Evolutionary conservation across 2,113 vertebrate species (phyloP), one percentile per base, ranked within the genome.

Genomic region (Etheostoma cragini): DNA sequence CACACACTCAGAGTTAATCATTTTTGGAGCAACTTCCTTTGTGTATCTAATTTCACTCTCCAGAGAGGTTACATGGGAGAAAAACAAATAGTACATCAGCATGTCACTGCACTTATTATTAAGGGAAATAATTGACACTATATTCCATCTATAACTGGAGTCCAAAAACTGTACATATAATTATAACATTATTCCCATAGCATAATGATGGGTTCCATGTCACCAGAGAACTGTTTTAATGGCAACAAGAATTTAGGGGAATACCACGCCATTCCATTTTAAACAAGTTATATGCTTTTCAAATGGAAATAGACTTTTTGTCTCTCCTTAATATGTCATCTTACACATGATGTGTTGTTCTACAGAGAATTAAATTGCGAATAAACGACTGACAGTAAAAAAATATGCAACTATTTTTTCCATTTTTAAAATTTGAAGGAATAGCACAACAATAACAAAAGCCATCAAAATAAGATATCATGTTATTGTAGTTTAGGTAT

Each of bases 21-120:
- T 56, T 63, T 71, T 71, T 57, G 14, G 38, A 46, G 33, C 17
- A 57, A 60, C 38, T 76, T 82, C 71, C 58, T 80, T 73, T 82
- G 19, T 81, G 6, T 66, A 57, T 77, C 24, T 12, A 83, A 65
- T 75, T 76, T 74, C 22, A 86, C 15, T 26, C 72, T 8, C 45
- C 46, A 68, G 42, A 57, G 1, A 82, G 72, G 63, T 78, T 75
- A 46, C 11, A 80, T 15, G 17, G 15, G 8, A 67, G 62, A 68
- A 66, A 8, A 42, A 58, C 68, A 52, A 72, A 62, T 15, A 52
- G 16, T 52, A 22, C 33, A 22, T 58, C 17, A 17, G 21, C 26
- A 54, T 65, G 35, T 65, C 22, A 54, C 45, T 57, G n/a, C 24
- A 56, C 53, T 64, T 30, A 53, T 54, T 78, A 62, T 61, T 73